Percentiles rank a stretch among this genome's conserved stretches.
Conservation (phyloP, 2,113 vertebrate genomes). For the Fregetta grallaria region DNA sequence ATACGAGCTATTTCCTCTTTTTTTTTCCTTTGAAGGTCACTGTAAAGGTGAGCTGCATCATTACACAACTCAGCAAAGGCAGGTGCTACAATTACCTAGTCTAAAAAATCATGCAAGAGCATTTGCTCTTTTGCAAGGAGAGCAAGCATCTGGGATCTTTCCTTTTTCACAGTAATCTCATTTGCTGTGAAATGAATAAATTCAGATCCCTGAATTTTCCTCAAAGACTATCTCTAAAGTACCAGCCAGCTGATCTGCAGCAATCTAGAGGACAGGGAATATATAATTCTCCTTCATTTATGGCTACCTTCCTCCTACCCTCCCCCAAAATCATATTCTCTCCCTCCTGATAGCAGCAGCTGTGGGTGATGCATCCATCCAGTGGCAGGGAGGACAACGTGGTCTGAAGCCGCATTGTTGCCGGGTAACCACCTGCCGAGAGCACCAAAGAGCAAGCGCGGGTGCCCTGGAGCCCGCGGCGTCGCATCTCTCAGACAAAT, state of each 20-base stretch:
- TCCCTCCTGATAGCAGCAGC: background rate
- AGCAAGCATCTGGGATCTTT: background rate
- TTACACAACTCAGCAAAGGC: background rate
- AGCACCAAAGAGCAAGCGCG: background rate
- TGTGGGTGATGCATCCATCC: background rate
- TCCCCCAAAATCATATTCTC: background rate
- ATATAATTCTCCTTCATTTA: background rate
- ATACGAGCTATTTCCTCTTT: conserved; percentile 31
- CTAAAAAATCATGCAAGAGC: background rate
- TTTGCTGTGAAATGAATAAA: conserved; percentile 5
- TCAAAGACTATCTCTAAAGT: background rate
- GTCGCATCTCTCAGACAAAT: background rate
- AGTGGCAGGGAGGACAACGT: background rate
- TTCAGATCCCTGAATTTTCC: background rate
- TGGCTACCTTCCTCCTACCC: background rate
- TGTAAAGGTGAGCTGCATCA: conserved; percentile 7
- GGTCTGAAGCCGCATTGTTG: background rate
- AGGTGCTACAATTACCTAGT: conserved; percentile 22
- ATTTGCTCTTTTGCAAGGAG: background rate
- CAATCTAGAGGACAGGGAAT: background rate
- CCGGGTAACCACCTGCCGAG: conserved; percentile 36
- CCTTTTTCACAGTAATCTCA: background rate
- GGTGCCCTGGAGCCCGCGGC: background rate
- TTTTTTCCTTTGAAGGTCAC: background rate
- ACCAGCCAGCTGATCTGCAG: background rate